A percentile compares a stretch with the other conserved stretches of the same genome.
Conservation (phyloP, 2,888 invertebrate species). For the Pheosia gnoma region DNA sequence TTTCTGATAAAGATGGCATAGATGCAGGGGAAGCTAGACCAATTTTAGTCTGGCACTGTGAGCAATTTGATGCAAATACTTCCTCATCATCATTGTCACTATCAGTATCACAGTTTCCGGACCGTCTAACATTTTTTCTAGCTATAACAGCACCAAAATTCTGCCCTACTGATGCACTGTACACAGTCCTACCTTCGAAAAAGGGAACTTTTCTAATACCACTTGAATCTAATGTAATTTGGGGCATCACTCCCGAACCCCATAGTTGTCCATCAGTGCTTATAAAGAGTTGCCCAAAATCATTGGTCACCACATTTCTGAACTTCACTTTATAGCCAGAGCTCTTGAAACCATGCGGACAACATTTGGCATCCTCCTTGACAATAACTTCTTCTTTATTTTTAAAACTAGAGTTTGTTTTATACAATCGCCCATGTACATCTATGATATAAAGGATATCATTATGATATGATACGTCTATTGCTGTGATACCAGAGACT, state of each 20-base stretch:
- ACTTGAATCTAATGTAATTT: conserved; percentile 84
- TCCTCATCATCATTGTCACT: conserved; percentile 85
- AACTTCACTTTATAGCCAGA: conserved; percentile 86
- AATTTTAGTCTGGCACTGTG: conserved; percentile 85
- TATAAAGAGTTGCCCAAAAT: conserved; percentile 86
- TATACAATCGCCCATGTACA: conserved; percentile 85
- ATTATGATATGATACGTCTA: conserved; percentile 86
- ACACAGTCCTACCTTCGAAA: conserved; percentile 87
- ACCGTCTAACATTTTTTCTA: conserved; percentile 83
- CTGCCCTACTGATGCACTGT: conserved; percentile 89
- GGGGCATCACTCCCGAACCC: conserved; percentile 88
- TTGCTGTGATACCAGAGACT: conserved; percentile 80
- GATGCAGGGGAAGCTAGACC: conserved; percentile 84
- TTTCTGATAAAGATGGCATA: conserved; percentile 85
- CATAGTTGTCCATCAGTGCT: conserved; percentile 88
- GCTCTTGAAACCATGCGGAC: conserved; percentile 86
- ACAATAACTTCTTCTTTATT: conserved; percentile 85
- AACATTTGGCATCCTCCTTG: conserved; percentile 86
- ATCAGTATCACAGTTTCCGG: conserved; percentile 83
- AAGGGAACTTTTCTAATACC: conserved; percentile 87
- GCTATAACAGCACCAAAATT: conserved; percentile 90
- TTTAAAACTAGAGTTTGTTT: conserved; percentile 81
- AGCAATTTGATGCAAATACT: conserved; percentile 87
- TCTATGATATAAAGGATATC: conserved; percentile 85
- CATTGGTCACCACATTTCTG: conserved; percentile 85